Evolutionary conservation across 2,113 vertebrate genomes (phyloP), one percentile per base, ranked within the genome.

Genomic region (Dicrurus megarhynchus): DNA sequence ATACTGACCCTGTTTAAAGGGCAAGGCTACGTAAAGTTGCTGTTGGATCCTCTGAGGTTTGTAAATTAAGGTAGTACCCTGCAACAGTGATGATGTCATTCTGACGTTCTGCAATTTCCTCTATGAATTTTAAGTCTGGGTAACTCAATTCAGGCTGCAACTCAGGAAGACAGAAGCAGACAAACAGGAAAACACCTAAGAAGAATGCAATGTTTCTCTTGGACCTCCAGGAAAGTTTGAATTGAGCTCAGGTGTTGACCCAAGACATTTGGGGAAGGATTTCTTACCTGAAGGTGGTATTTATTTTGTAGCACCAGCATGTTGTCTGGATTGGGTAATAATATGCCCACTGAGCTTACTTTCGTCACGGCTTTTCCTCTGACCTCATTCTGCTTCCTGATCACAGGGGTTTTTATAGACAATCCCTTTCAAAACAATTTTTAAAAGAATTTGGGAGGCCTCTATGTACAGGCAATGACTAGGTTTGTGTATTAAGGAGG

Each of bases 161-260:
- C 28, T 82, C 47, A 52, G 44, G 39, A 93, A 16, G 28, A 33
- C n/a, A 60, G 77, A 59, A 22, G 24, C 57, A 87, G 41, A 68
- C 69, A 89, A 95, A 91, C 90, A 95, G 84, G 65, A 95, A 97
- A 84, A 89, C 80, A 52, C 18, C 61, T 37, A 32, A 87, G 65
- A 93, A 87, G 69, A 95, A 89, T 47, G 55, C 21, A 81, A 4
- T 39, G 37, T 87, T 91, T 93, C 82, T 85, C 28, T 84, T 56
- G 42, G 53, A 57, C 57, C 28, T 90, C 35, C 56, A 71, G 52
- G 30, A 67, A 94, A 75, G 59, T 69, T 67, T 87, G 63, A 42
- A 35, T 42, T 78, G 70, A 90, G 69, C 32, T 96, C 60, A 89
- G 56, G 65, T 28, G 11, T 68, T 78, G 27, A 84, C 77, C 42